phyloP scores from a whole-genome alignment of 2,113 vertebrate species.

The Cichladusa arquata region DNA sequence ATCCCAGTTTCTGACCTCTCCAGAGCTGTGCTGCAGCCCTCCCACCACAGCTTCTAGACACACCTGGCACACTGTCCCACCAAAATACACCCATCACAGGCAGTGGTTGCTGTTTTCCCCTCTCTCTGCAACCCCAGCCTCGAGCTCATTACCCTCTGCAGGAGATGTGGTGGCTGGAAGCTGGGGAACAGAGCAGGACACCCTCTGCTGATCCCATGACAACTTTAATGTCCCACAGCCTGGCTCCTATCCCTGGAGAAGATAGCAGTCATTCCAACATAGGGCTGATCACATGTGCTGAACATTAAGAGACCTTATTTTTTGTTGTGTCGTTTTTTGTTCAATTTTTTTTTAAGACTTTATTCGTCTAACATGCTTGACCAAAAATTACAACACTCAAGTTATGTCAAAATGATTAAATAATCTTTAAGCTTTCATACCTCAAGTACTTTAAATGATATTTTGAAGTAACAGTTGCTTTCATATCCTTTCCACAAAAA shows the following conservation, averaged over 20 bases:
- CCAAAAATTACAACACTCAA: conserved; percentile 76
- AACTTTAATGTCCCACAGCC: not conserved
- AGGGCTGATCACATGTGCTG: not conserved
- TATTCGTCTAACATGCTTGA: conserved; percentile 82
- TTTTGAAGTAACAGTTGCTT: conserved; percentile 71
- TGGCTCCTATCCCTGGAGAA: not conserved
- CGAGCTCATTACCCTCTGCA: fast-evolving
- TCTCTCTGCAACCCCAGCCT: not conserved
- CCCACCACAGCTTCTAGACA: fast-evolving
- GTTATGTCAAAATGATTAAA: conserved; percentile 72
- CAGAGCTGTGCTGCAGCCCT: not conserved
- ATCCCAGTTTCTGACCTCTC: fast-evolving
- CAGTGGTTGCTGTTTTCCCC: fast-evolving
- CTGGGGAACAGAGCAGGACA: too few relatives aligned
- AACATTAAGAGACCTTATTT: not conserved
- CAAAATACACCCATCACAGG: not conserved
- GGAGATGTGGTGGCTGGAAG: not conserved
- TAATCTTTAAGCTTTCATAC: conserved; percentile 53
- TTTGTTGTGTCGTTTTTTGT: not conserved
- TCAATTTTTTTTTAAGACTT: conserved; percentile 65
- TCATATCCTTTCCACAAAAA: conserved; percentile 72
- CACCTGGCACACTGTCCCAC: not conserved
- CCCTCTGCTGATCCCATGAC: not conserved
- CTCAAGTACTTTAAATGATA: conserved; percentile 63
- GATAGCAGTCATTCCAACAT: not conserved